phyloP scores from a whole-genome alignment of 2,113 vertebrate genomes.

The Neolamprologus brichardi region DNA sequence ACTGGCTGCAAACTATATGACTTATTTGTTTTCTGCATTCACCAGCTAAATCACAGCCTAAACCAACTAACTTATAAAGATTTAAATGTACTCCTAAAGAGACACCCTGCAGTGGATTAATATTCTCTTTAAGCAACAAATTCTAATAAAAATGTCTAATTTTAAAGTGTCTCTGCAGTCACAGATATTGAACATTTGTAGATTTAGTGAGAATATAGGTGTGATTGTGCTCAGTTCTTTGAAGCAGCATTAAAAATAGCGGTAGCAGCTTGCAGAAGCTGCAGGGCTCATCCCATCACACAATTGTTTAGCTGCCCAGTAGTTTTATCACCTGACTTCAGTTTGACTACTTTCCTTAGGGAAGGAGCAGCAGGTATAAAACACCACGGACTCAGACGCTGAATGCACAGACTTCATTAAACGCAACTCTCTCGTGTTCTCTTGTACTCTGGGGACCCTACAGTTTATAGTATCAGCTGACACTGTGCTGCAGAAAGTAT shows the following conservation, averaged over 20 bases:
- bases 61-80: neutral
- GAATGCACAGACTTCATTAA: neutral
- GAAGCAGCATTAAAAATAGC: neutral
- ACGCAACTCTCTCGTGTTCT: neutral
- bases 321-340: neutral
- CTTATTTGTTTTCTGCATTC: neutral
- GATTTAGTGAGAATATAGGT: neutral
- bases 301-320: neutral
- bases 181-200: neutral
- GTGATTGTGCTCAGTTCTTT: neutral
- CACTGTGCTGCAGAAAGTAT: neutral
- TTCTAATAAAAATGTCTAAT: neutral
- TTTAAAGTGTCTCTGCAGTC: neutral
- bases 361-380: neutral
- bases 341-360: neutral
- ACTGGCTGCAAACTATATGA: neutral
- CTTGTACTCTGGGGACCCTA: neutral
- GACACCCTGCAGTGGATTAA: neutral
- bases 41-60: neutral
- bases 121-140: neutral
- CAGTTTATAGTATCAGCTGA: neutral
- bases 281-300: neutral
- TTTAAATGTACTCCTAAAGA: neutral
- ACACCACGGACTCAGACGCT: neutral
- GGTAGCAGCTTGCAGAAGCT: neutral